Base-by-base conservation (phyloP, 35 echinoderm and acorn worm genomes). In the Amphiura filiformis region DNA sequence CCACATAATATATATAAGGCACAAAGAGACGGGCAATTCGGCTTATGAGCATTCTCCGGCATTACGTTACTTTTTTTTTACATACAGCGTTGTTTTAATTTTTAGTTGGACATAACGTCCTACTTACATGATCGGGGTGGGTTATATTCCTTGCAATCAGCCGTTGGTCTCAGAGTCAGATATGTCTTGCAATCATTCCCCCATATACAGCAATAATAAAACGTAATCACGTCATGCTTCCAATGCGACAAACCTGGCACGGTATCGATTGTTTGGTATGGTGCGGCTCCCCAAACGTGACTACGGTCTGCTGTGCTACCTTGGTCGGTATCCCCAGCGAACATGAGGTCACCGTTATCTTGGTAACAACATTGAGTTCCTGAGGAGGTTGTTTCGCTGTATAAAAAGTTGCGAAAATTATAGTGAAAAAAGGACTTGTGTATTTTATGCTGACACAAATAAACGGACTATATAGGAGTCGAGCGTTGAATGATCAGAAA, bases 131-230 rank as follows among this genome's bases (percentile, higher is more conserved):
- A 33, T 75, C 92, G 84, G 32, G 92, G 84, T 18, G 83, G 40
- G 31, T 88, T 81, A 39, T 97, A 97, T 86, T 87, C 65, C n/a
- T 86, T 56, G 77, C 95, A 97, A 38, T 94, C 92, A 38, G 88
- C 76, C 17, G 95, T 97, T 65, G 90, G 92, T 44, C 95, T 37
- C 9, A 93, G 82, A 26, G 84, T 40, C 83, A 94, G 95, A 18
- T 94, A 97, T 33, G 82, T 83, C 33, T 91, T 92, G 64, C 95
- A 97, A 22, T 87, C 64, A 41, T 94, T 89, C 28, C 92, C 92
- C 92, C 92, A 97, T 17, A 97, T 81, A 79, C 95, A 97, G 65
- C 95, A 97, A 32, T 61, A 82, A 56, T 89, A 97, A 81, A 88
- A 97, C 0, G 89, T 88, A 18, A 94, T 85, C 0, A 86, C 76